Evolutionary conservation across 2,797 vertebrate genomes (phyloP).

Genomic region (Florisuga fusca): DNA sequence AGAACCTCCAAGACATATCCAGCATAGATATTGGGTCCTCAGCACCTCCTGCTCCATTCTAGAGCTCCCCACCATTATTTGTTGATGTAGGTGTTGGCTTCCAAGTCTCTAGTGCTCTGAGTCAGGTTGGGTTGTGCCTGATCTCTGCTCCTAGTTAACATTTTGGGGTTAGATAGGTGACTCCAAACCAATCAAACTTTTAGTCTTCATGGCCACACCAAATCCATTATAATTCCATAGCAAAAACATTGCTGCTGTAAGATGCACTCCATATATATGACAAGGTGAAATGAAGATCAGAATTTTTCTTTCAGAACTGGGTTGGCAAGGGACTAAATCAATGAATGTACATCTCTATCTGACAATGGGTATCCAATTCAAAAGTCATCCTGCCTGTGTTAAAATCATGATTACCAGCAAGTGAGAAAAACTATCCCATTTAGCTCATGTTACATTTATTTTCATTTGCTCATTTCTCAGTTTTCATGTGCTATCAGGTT

Average conservation of each 20-base stretch:
- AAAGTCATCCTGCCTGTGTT: background rate
- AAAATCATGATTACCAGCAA: slow-evolving; percentile 9
- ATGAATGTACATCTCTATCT: background rate
- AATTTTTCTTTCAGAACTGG: background rate
- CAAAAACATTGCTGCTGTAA: background rate
- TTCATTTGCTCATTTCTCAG: slow-evolving; percentile 6
- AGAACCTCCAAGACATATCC: background rate
- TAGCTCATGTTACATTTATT: background rate
- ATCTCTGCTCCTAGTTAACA: background rate
- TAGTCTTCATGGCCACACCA: background rate
- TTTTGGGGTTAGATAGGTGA: background rate
- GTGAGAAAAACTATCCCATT: background rate
- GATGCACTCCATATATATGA: background rate
- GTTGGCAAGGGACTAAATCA: background rate
- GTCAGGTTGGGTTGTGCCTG: background rate
- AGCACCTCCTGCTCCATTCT: background rate
- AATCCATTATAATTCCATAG: background rate
- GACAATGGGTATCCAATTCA: background rate
- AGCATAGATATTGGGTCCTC: rapidly evolving
- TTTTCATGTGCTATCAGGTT: slow-evolving; percentile 21
- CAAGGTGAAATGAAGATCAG: background rate
- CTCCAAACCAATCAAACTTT: background rate
- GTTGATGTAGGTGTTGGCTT: background rate
- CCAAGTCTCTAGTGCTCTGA: background rate
- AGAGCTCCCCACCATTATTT: background rate